Conservation (phyloP, 2,113 vertebrate species). For the Felis catus region F.catus_Fca126_mat1.0 CM031424.1:34741001-34741500, state of each 20-base stretch:
- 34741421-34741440: neutral
- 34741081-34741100: constrained; percentile 51
- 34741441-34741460: neutral
- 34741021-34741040: constrained; percentile 40
- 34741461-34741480: neutral
- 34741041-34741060: neutral
- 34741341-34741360: neutral
- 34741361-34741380: neutral
- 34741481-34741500: neutral
- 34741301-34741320: neutral
- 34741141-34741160: constrained; percentile 7
- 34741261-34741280: neutral
- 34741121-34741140: constrained; percentile 36
- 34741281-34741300: constrained; percentile 40
- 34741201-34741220: constrained; percentile 46
- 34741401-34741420: neutral
- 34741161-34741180: neutral
- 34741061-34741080: neutral
- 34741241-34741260: constrained; percentile 61
- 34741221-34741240: constrained; percentile 13
- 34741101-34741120: neutral
- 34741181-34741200: neutral
- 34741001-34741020: constrained; percentile 32
- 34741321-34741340: neutral
- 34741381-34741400: neutral